These are phyloP conservation scores for Corythucha ciliata DNA, from an alignment of 2,888 invertebrate species.

Conservation along the genomic window DNA sequence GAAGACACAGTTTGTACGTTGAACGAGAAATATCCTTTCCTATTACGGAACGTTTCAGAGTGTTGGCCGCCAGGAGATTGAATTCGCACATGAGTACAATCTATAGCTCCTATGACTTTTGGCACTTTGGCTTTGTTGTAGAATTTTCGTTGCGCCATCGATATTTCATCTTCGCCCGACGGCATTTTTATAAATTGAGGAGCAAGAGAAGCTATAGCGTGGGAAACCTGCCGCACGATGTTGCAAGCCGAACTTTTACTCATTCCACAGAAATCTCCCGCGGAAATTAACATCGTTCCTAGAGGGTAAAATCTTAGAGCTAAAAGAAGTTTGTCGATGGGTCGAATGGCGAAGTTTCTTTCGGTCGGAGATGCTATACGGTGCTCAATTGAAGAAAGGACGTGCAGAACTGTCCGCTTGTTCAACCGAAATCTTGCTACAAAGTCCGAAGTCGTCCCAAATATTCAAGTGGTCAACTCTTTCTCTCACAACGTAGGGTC, in stretches of 20 bases:
- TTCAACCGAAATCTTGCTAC: neutral
- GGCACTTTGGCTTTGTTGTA: slow-evolving; percentile 3
- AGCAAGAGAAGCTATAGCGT: slow-evolving; percentile 3
- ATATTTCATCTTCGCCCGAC: slow-evolving; percentile 5
- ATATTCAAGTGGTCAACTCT: too few species aligned
- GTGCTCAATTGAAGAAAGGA: neutral
- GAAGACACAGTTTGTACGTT: neutral
- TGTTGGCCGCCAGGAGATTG: slow-evolving; percentile 12
- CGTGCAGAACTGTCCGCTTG: neutral
- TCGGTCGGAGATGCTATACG: neutral
- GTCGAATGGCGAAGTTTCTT: neutral
- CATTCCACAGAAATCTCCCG: slow-evolving; percentile 5
- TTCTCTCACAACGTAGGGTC: too few species aligned
- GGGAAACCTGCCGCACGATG: slow-evolving; percentile 1
- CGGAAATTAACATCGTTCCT: neutral
- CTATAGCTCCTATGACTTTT: slow-evolving; percentile 12
- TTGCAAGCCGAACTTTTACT: slow-evolving; percentile 11
- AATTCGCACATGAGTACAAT: slow-evolving; percentile 14
- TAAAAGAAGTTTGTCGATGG: neutral
- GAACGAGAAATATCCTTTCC: slow-evolving; percentile 12
- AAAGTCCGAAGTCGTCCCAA: too few species aligned
- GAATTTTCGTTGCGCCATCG: neutral
- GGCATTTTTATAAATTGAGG: slow-evolving; percentile 5
- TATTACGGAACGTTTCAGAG: slow-evolving; percentile 4
- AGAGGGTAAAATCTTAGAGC: neutral